These are phyloP conservation scores for Ariolimax columbianus DNA, from an alignment of 2,888 invertebrate genomes.

Conservation along the genomic window DNA sequence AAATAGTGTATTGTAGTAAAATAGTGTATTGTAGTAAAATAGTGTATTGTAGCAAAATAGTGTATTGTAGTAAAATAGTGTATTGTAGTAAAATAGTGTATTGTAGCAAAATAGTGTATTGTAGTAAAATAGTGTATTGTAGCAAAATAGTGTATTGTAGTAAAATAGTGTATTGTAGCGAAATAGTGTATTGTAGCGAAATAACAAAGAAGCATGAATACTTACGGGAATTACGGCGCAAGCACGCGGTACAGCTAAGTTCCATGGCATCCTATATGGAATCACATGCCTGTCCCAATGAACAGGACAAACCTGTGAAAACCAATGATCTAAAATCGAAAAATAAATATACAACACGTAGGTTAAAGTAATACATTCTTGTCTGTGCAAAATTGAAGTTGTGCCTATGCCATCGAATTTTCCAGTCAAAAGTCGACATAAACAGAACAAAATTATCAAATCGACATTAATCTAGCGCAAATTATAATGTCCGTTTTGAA, in stretches of 20 bases:
- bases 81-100: no score
- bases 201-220: neutral
- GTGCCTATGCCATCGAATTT: neutral
- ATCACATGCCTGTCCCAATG: neutral
- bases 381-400: neutral
- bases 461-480: neutral
- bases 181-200: no score
- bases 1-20: no score
- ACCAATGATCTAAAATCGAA: neutral
- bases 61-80: no score
- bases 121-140: no score
- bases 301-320: neutral
- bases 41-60: no score
- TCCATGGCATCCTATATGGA: slow-evolving; percentile 9
- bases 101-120: no score
- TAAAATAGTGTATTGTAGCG: no score
- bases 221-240: neutral
- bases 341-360: neutral
- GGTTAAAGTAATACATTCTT: neutral
- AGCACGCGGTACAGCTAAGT: neutral
- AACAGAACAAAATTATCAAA: neutral
- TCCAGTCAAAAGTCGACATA: neutral
- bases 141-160: no score
- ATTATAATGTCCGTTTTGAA: neutral
- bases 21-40: no score